Conservation (phyloP, 1,140 invertebrate genomes). For the Tetramorium alpestre region DNA sequence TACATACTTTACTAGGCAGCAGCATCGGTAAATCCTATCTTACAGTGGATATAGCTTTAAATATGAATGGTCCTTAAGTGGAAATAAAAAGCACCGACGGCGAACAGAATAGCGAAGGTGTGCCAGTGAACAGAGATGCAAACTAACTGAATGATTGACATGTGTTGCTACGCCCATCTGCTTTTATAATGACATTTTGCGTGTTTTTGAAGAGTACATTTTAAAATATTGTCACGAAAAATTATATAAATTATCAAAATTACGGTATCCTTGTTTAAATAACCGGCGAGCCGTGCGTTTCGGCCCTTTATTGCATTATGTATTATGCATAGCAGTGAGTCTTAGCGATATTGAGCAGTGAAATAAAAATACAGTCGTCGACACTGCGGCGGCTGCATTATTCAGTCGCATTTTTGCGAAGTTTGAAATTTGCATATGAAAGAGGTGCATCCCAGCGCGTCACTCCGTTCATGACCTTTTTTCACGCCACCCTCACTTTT, state of each 20-base stretch:
- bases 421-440: slow-evolving; percentile 79
- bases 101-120: slow-evolving; percentile 22
- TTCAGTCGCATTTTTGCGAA: slow-evolving; percentile 77
- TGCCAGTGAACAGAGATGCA: slow-evolving; percentile 25
- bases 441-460: slow-evolving; percentile 45
- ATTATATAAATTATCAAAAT: not conserved
- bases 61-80: slow-evolving; percentile 81
- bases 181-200: not conserved
- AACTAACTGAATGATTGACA: slow-evolving; percentile 17
- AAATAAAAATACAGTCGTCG: slow-evolving; percentile 77
- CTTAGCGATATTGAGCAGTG: slow-evolving; percentile 64
- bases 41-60: slow-evolving; percentile 76
- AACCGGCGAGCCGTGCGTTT: not conserved
- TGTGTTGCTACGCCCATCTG: not conserved
- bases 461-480: slow-evolving; percentile 76
- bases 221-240: not conserved
- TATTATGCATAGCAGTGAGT: not conserved
- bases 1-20: slow-evolving; percentile 65
- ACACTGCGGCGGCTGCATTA: slow-evolving; percentile 69
- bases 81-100: slow-evolving; percentile 74
- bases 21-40: slow-evolving; percentile 72
- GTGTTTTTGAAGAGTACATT: not conserved
- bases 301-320: not conserved
- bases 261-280: not conserved
- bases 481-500: slow-evolving; percentile 29